Evolutionary conservation across 2,888 invertebrate genomes (phyloP).

Genomic region (Diaperis boleti): DNA sequence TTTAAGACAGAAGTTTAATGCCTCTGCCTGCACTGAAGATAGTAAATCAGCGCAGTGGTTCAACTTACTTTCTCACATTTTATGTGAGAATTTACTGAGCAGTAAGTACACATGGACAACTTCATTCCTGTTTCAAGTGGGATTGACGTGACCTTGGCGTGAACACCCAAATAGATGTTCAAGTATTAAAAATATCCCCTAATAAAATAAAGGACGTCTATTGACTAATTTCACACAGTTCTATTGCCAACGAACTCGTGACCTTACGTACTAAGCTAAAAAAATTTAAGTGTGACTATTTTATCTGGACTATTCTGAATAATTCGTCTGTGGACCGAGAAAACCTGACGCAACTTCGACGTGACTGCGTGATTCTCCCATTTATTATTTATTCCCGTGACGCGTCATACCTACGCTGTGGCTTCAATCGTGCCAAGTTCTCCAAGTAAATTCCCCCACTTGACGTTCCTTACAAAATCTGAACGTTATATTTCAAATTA

Average conservation of each 20-base stretch:
- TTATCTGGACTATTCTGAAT: neutral
- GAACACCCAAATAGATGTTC: neutral
- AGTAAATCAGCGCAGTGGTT: too few relatives aligned
- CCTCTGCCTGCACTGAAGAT: too few relatives aligned
- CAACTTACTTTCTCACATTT: neutral
- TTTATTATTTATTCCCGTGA: constrained; percentile 33
- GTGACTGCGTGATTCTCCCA: constrained; percentile 21
- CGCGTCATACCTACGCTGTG: constrained; percentile 24
- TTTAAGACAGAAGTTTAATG: too few relatives aligned
- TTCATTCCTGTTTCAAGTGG: too few relatives aligned
- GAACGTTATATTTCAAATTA: constrained; percentile 33
- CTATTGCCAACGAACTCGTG: constrained; percentile 11
- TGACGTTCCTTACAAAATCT: constrained; percentile 18
- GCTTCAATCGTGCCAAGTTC: constrained; percentile 21
- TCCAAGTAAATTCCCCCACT: constrained; percentile 23
- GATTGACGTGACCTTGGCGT: too few relatives aligned
- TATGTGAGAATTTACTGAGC: neutral
- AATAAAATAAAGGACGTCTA: constrained; percentile 9
- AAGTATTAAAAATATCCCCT: neutral
- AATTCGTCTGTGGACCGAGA: neutral
- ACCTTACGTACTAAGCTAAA: neutral
- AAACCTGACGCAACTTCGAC: constrained; percentile 25
- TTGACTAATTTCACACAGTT: constrained; percentile 7
- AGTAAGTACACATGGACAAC: too few relatives aligned
- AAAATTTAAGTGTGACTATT: neutral